phyloP scores from a whole-genome alignment of 2,888 invertebrate genomes.

The Drosophila anceps region DNA sequence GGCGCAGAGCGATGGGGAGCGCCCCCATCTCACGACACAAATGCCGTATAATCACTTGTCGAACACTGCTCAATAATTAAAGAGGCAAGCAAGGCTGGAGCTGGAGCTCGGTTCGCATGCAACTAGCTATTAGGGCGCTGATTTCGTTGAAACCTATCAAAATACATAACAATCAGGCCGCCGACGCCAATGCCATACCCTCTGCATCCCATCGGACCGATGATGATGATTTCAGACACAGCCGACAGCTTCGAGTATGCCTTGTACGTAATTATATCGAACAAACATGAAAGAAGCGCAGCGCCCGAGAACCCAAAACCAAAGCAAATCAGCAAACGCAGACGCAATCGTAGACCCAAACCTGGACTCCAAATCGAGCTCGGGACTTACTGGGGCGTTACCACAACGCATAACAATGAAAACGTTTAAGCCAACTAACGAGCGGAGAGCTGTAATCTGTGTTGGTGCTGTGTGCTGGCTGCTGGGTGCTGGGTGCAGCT shows the following conservation, averaged over 20 bases:
- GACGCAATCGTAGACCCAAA: constrained; percentile 21
- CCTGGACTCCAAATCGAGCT: neutral
- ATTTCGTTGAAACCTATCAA: constrained; percentile 81
- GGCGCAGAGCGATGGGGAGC: constrained; percentile 37
- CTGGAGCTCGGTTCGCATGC: constrained; percentile 60
- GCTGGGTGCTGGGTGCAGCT: constrained; percentile 6
- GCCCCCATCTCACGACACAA: constrained; percentile 74
- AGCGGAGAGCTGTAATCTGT: constrained; percentile 75
- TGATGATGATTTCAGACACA: constrained; percentile 74
- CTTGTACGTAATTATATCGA: constrained; percentile 74
- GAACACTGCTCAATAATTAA: constrained; percentile 81
- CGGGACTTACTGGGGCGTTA: constrained; percentile 66
- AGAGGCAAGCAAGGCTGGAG: constrained; percentile 33
- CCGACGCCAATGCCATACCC: constrained; percentile 26
- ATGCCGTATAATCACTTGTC: constrained; percentile 81
- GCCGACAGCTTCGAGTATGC: constrained; percentile 50
- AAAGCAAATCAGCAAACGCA: constrained; percentile 5
- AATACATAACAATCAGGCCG: constrained; percentile 75
- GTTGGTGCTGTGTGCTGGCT: constrained; percentile 13
- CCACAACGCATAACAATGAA: constrained; percentile 79
- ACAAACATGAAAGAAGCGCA: constrained; percentile 75
- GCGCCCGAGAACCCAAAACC: constrained; percentile 32
- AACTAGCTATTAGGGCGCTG: constrained; percentile 73
- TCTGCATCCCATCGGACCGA: constrained; percentile 45
- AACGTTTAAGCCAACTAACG: constrained; percentile 80